Base-by-base conservation (phyloP, 2,113 vertebrate species). In the Origma solitaria region DNA sequence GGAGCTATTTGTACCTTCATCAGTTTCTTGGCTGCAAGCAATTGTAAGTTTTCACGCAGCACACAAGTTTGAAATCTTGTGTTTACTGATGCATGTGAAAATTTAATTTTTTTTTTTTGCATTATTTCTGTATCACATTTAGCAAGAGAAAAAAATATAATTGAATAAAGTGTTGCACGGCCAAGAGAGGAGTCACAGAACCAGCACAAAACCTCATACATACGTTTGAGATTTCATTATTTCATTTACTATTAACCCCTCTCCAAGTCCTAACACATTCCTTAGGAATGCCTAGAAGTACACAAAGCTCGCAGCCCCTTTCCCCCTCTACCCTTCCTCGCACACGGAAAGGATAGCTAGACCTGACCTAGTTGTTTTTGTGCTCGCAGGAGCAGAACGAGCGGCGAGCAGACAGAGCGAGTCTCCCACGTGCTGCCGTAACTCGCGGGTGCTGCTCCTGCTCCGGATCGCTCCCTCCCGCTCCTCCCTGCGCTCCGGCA, bases 361-460 rank as follows among this genome's bases (percentile, higher is more conserved):
- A 30, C 45, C 3, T 1, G 25, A 33, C 13, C 45, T 4, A 8
- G 5, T 3, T 13, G 27, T 0, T 5, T 42, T 4, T 30, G 24
- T 1, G 5, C 4, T 24, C 4, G 19, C 44, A 24, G 82, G 44
- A 58, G 33, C 42, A 17, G 58, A 28, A 13, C 0, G 0, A 62
- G 37, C 68, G 57, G 58, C 2, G 0, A 42, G 54, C 54, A 40
- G 58, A 4, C 13, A 6, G 54, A 20, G 22, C 2, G 0, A 11
- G 7, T 47, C 16, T 45, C 66, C 35, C 68, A 18, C 15, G 3
- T 3, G 15, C 77, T 33, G 31, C 19, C 0, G 10, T 51, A n/a
- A 20, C 20, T 7, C 1, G n/a, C 1, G 82, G 82, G 3, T 3
- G 0, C 61, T 2, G 90, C 69, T 91, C 50, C 78, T 1, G 37